Evolutionary conservation across 37 sponge, comb jelly and placozoan species (phyloP).

Genomic region (Spongia lamella): DNA sequence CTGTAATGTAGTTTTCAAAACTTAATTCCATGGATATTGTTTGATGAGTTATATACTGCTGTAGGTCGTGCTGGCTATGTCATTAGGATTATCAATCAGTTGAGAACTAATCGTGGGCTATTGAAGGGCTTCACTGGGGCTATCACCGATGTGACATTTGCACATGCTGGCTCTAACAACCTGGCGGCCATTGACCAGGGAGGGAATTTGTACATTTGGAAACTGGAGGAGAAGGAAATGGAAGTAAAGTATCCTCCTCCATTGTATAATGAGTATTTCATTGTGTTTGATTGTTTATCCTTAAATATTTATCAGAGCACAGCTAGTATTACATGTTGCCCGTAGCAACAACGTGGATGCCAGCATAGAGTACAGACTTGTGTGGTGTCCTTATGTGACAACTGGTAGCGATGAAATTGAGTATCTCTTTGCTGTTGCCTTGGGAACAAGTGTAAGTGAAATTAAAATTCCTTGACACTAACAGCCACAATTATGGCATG

Average conservation of each 20-base stretch:
- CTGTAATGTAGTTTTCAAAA: not conserved
- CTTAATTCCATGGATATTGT: not conserved
- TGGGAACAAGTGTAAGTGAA: not conserved
- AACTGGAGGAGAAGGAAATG: conserved; percentile 35
- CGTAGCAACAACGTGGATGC: no score
- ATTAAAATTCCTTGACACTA: no score
- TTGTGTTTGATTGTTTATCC: not conserved
- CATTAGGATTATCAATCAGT: conserved; percentile 69
- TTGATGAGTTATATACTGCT: not conserved
- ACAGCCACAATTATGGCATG: no score
- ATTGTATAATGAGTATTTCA: conserved; percentile 7
- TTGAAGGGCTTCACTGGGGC: conserved; percentile 74
- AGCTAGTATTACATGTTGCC: no score
- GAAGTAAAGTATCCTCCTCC: conserved; percentile 13
- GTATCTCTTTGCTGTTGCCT: conserved; percentile 2
- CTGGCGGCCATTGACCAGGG: conserved; percentile 82
- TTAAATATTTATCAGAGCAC: not conserved
- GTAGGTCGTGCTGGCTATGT: conserved; percentile 61
- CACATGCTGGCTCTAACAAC: conserved; percentile 48
- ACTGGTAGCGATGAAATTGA: no score
- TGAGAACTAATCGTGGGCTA: conserved; percentile 57
- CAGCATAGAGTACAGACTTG: conserved; percentile 41
- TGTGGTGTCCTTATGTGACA: conserved; percentile 75
- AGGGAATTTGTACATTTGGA: conserved; percentile 76
- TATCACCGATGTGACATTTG: conserved; percentile 78